Base-by-base conservation (phyloP, 2,888 invertebrate genomes). In the Spisula subtruncata region DNA sequence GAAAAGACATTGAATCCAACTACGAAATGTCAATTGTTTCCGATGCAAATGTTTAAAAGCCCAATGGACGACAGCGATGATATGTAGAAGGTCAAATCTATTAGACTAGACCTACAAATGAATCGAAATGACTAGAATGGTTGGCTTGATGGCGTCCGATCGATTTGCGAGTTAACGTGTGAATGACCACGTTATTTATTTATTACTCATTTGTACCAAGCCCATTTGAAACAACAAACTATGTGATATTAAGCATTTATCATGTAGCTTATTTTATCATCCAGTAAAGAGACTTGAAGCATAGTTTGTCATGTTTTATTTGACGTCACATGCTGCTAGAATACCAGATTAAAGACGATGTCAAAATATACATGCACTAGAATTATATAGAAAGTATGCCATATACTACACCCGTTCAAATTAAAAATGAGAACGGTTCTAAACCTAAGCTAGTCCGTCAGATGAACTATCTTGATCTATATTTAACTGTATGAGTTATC, bases 1-100 rank as follows among this genome's bases (percentile, higher is more conserved):
- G 66, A 83, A 83, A 83, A 83, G 25, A 66, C 35, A 41, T 41
- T 18, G 56, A 71, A 32, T 84, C 75, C 75, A 29, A n/a, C 46
- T 25, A 29, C 48, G 66, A 75, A 84, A 84, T 84, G 84, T 84
- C 84, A 84, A 84, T 84, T 75, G 66, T 84, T 75, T 84, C 48
- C 48, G 29, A 48, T 84, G 51, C 84, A 84, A 84, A 51, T 84
- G 84, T 18, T 71, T 75, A 29, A 48, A 75, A 84, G 48, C 75
- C 51, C 84, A 25, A 25, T 48, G 84, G 84, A 84, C 29, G 14
- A 48, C 71, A 46, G 20, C 48, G 16, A 14, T 75, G 51, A 84
- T 75, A 75, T 48, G 29, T 29, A 71, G 75, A 84, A 84, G 84
- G 84, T 84, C 84, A 84, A 75, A 84, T 29, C 84, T 48, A 84